These are phyloP conservation scores for Opisthograptis luteolata DNA, from an alignment of 2,888 invertebrate genomes.

Conservation along the genomic window DNA sequence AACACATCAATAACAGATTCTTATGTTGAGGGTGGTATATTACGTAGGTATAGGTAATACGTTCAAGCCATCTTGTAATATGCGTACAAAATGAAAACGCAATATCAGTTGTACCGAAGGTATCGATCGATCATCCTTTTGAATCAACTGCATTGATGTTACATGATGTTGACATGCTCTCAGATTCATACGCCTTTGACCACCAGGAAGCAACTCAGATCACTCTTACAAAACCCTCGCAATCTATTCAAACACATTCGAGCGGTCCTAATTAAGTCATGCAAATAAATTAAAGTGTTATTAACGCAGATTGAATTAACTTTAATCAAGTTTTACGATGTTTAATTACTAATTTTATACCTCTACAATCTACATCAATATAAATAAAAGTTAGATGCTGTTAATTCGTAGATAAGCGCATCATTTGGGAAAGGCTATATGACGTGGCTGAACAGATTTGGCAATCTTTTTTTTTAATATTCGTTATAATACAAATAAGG, in stretches of 20 bases:
- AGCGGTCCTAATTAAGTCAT: conserved; percentile 20
- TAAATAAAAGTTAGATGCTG: too few species aligned
- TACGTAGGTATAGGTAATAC: too few species aligned
- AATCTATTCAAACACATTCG: conserved; percentile 32
- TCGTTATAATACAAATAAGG: too few species aligned
- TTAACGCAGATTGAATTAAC: conserved; percentile 7
- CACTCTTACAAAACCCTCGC: conserved; percentile 32
- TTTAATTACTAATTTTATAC: conserved; percentile 9
- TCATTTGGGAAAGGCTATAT: too few species aligned
- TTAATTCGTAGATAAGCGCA: too few species aligned
- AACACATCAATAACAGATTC: too few species aligned
- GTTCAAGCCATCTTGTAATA: too few species aligned
- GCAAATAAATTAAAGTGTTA: not conserved
- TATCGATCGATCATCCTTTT: conserved; percentile 55
- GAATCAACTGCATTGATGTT: conserved; percentile 43
- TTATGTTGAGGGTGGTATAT: too few species aligned
- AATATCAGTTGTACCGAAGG: conserved; percentile 20
- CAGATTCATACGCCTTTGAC: conserved; percentile 39
- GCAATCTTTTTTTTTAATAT: too few species aligned
- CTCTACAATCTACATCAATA: not conserved
- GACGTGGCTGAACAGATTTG: too few species aligned
- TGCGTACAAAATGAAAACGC: conserved; percentile 15
- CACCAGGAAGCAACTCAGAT: conserved; percentile 36
- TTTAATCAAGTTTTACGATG: conserved; percentile 14
- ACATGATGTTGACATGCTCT: conserved; percentile 43